These are phyloP conservation scores for Rhynchonycteris naso DNA, from an alignment of 2,797 vertebrate species.

Conservation along the genomic window DNA sequence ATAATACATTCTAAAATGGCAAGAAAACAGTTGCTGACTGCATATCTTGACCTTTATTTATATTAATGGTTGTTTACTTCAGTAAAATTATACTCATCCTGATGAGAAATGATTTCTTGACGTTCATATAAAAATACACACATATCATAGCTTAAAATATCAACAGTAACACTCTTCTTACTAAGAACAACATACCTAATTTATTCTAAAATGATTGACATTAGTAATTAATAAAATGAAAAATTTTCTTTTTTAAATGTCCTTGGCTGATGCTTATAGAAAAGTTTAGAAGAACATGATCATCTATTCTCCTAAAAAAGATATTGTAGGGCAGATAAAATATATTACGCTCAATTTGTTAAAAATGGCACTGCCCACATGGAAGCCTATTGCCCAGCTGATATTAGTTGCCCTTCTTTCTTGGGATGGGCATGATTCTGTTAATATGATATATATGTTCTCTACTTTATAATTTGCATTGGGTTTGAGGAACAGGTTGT, in stretches of 20 bases:
- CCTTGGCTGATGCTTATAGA: background rate
- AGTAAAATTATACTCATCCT: background rate
- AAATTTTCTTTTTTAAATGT: slow-evolving; percentile 78
- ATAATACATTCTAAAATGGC: background rate
- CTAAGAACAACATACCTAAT: slow-evolving; percentile 64
- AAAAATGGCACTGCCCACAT: no score
- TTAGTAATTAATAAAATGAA: slow-evolving; percentile 71
- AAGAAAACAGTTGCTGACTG: background rate
- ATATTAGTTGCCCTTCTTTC: no score
- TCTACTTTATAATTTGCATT: no score
- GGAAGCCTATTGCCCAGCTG: no score
- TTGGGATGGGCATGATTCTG: no score
- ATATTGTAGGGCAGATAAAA: no score
- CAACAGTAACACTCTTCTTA: slow-evolving; percentile 51
- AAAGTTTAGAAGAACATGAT: slow-evolving; percentile 41
- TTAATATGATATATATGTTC: no score
- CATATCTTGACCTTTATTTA: slow-evolving; percentile 5
- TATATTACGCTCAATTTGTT: no score
- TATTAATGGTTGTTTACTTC: background rate
- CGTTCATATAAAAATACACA: slow-evolving; percentile 54
- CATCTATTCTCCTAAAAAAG: background rate
- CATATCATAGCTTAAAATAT: slow-evolving; percentile 61
- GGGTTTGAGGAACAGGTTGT: no score
- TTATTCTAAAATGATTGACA: slow-evolving; percentile 68
- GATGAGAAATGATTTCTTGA: slow-evolving; percentile 55